Base-by-base conservation (phyloP, 2,888 invertebrate genomes). In the Dendrolimus houi region DNA sequence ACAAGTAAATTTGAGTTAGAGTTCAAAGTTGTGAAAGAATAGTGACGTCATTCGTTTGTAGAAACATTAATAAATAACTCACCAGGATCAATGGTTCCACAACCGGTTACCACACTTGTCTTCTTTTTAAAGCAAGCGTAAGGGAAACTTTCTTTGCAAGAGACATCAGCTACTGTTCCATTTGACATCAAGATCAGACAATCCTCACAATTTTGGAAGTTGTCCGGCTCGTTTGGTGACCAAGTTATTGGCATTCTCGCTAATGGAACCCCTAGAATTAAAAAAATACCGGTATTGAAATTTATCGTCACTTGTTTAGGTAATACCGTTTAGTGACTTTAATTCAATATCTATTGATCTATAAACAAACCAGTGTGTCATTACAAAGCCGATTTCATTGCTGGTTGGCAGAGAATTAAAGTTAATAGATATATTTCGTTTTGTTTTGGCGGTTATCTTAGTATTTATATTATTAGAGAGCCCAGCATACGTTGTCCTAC, bases 21-120 rank as follows among this genome's bases (percentile, higher is more conserved):
- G 29, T 29, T 29, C 29, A 29, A 29, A 29, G 6, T 29, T 29
- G 29, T 29, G 3, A 29, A 29, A 29, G 3, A 29, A 29, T 29
- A 29, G 29, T 29, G 29, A 29, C 1, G 3, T 6, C 29, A 29
- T 3, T 29, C 29, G 6, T 29, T 6, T 29, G 29, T 29, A 29
- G 3, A 29, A 29, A 29, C 29, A 29, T 29, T 29, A 29, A 29
- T 29, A 29, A 29, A 41, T 29, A 7, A 55, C 57, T 13, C 55
- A 72, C 74, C 71, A 56, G 56, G 57, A 42, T 74, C 74, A 9
- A 59, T 55, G 9, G 74, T 74, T 0, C 74, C 74, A 57, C 75
- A 75, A 10, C 52, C 60, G 7, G 56, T 69, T 7, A 72, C n/a
- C n/a, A 64, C 52, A 52, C 62, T 9, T 52, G 12, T 57, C 55